Percentiles rank a stretch among this genome's conserved stretches.
phyloP scores from a whole-genome alignment of 2,113 vertebrate genomes.

The Macquaria ambigua region DNA sequence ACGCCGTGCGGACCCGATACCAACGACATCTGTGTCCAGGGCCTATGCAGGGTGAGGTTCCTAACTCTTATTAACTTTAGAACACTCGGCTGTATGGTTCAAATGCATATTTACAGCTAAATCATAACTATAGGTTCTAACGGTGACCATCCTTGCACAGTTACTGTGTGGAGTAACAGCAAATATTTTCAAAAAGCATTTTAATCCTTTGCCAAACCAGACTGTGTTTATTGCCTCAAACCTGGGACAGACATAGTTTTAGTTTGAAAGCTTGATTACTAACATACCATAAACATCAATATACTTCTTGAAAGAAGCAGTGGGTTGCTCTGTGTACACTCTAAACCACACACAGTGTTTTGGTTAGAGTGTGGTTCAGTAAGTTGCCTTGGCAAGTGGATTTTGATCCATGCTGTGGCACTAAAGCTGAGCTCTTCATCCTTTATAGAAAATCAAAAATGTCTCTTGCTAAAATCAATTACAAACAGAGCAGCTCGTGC shows the following conservation, averaged over 20 bases:
- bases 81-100: neutral
- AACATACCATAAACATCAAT: conserved; percentile 37
- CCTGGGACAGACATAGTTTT: conserved; percentile 29
- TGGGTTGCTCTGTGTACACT: conserved; percentile 16
- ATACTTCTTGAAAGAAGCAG: conserved; percentile 19
- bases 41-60: conserved; percentile 92
- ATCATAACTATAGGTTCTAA: neutral
- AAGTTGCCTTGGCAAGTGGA: conserved; percentile 25
- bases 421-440: conserved; percentile 36
- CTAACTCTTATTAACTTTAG: neutral
- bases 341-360: conserved; percentile 48
- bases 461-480: conserved; percentile 13
- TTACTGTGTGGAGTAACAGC: neutral
- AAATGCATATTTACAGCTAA: neutral
- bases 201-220: conserved; percentile 8
- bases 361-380: conserved; percentile 35
- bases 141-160: neutral
- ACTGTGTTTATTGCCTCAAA: conserved; percentile 23
- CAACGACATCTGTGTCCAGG: conserved; percentile 98
- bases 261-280: conserved; percentile 42
- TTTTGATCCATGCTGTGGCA: conserved; percentile 29
- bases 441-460: conserved; percentile 27
- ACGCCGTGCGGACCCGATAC: conserved; percentile 97
- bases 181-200: conserved; percentile 5
- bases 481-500: conserved; percentile 10